Evolutionary conservation across 2,113 vertebrate species (phyloP), one percentile per base, ranked within the genome.

Genomic region (Eclectus roratus): DNA sequence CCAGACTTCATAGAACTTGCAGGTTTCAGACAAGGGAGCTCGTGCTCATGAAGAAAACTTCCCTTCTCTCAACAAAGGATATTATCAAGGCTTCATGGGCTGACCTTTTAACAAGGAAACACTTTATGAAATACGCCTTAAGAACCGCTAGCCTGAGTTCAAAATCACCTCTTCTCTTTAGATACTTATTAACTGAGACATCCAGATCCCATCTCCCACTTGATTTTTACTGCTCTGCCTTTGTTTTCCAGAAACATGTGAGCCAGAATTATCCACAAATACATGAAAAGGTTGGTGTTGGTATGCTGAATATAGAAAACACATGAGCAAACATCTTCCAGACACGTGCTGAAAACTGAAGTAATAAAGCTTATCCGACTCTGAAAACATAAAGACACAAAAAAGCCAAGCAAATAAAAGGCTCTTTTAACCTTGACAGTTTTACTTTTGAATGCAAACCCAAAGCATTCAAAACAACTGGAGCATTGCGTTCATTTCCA

Each of bases 401-500:
- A 86, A 82, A 7, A 27, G 17, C 53, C 65, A 81, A 73, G 49
- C 16, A 94, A 91, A 82, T 76, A 65, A 85, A 55, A 78, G 1
- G 4, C 6, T 35, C 69, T 20, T 44, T 77, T 71, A 80, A 37
- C 60, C 80, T 88, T 52, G 80, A 41, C 8, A 41, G 65, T 91
- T 93, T 81, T 41, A 80, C 27, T 94, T 91, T 93, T 15, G 63
- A 81, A 92, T 74, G 52, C 33, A 92, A 70, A 50, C 47, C 35
- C 69, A 37, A 74, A 83, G 53, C 52, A 73, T 41, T 63, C 27
- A 66, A 79, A 92, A 84, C 43, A 91, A 96, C 68, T n/a, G 47
- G 82, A 78, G 60, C 79, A 61, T 60, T 94, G 88, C 71, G 82
- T 93, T 80, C 46, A 60, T 78, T 93, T 78, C 81, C 64, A 95